phyloP scores from a whole-genome alignment of 2,113 vertebrate species.

The Aplodontia rufa region DNA sequence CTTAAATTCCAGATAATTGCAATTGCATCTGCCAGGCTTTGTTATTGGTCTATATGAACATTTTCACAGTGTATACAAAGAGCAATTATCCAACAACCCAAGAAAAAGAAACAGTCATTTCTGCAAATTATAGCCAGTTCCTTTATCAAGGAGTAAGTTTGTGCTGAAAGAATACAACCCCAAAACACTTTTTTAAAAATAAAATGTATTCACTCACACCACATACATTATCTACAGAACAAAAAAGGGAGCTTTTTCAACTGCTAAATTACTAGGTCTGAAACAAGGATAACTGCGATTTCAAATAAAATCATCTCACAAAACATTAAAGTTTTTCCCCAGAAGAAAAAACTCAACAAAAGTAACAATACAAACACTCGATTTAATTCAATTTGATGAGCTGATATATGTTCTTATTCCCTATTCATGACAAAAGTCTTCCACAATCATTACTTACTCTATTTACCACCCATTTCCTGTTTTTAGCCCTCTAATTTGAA shows the following conservation, averaged over 20 bases:
- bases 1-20: conserved; percentile 79
- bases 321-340: conserved; percentile 50
- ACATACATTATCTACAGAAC: conserved; percentile 61
- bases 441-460: neutral
- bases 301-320: conserved; percentile 69
- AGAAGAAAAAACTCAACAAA: neutral
- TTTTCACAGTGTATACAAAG: conserved; percentile 79
- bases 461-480: neutral
- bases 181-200: conserved; percentile 72
- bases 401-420: neutral
- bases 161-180: conserved; percentile 75
- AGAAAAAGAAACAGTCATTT: conserved; percentile 78
- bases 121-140: conserved; percentile 74
- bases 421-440: conserved; percentile 19
- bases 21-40: conserved; percentile 78
- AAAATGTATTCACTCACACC: conserved; percentile 63
- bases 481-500: conserved; percentile 12
- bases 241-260: conserved; percentile 52
- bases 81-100: conserved; percentile 76
- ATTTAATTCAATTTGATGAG: conserved; percentile 54
- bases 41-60: conserved; percentile 78
- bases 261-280: conserved; percentile 57
- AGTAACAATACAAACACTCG: neutral
- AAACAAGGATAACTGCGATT: conserved; percentile 63
- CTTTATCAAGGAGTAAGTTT: conserved; percentile 76